These are phyloP conservation scores for Lottia gigantea DNA, from an alignment of 2,888 invertebrate species.

Conservation along the genomic window DNA sequence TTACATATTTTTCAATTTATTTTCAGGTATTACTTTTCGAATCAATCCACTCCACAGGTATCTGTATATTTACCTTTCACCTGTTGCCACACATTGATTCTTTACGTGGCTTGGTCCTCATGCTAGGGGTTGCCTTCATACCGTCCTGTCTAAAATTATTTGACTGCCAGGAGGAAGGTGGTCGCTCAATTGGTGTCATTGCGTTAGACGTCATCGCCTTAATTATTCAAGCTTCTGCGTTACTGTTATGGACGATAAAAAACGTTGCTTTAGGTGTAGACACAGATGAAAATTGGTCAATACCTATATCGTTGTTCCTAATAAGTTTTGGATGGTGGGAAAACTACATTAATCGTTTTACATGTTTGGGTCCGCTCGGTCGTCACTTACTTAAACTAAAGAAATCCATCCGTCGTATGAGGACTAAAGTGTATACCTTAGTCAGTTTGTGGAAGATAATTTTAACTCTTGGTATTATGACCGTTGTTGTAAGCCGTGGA, in stretches of 20 bases:
- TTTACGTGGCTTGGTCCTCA: constrained; percentile 94
- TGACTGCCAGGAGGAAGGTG: constrained; percentile 40
- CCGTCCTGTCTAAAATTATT: constrained; percentile 74
- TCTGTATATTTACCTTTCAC: constrained; percentile 86
- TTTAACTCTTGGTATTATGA: constrained; percentile 80
- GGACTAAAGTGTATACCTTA: constrained; percentile 91
- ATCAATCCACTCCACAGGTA: constrained; percentile 87
- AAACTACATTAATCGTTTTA: constrained; percentile 90
- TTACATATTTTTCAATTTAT: neutral
- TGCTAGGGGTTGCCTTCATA: constrained; percentile 92
- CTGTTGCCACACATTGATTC: constrained; percentile 93
- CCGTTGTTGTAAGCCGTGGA: constrained; percentile 70
- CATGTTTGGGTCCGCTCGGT: constrained; percentile 75
- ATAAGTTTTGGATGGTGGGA: constrained; percentile 98
- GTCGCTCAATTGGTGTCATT: constrained; percentile 37
- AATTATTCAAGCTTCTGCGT: constrained; percentile 42
- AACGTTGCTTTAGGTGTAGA: constrained; percentile 31
- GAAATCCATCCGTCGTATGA: constrained; percentile 79
- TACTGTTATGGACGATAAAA: constrained; percentile 47
- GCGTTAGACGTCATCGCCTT: constrained; percentile 42
- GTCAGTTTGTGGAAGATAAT: constrained; percentile 91
- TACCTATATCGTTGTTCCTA: constrained; percentile 85
- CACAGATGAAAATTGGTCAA: constrained; percentile 73
- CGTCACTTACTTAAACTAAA: constrained; percentile 73
- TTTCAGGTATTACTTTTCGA: constrained; percentile 81